phyloP scores from a whole-genome alignment of 2,888 invertebrate species.

The Erebia ligea region DNA sequence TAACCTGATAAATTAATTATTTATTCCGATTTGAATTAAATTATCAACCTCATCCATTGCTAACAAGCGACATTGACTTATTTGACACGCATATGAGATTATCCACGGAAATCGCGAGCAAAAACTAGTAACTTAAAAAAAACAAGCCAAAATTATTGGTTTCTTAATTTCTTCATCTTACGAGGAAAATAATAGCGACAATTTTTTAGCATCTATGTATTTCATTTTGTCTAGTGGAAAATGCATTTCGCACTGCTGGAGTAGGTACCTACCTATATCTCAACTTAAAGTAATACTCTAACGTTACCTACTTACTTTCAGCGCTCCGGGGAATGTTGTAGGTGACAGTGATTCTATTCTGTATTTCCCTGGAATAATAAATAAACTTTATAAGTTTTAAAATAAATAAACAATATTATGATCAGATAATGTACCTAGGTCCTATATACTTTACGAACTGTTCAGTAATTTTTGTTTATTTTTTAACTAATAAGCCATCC shows the following conservation, averaged over 20 bases:
- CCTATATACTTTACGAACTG: too few relatives aligned
- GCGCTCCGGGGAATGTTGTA: constrained; percentile 82
- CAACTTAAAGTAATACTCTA: constrained; percentile 40
- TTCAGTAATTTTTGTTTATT: too few relatives aligned
- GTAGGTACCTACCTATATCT: too few relatives aligned
- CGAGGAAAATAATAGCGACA: constrained; percentile 28
- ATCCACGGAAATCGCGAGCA: too few relatives aligned
- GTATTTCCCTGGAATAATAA: constrained; percentile 76
- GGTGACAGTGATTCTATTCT: constrained; percentile 83
- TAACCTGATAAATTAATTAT: too few relatives aligned
- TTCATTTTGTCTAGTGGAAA: constrained; percentile 17
- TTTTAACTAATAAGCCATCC: too few relatives aligned
- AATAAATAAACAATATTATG: too few relatives aligned
- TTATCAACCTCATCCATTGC: too few relatives aligned
- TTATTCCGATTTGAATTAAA: too few relatives aligned
- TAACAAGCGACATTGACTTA: too few relatives aligned
- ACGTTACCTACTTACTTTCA: constrained; percentile 80
- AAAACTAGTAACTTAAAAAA: neutral
- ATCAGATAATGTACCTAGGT: too few relatives aligned
- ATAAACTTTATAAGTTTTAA: neutral
- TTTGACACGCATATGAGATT: too few relatives aligned
- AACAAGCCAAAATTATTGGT: neutral
- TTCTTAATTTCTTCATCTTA: neutral
- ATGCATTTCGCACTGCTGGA: constrained; percentile 28
- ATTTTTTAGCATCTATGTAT: neutral